These are phyloP conservation scores for Lichenostomus cassidix DNA, from an alignment of 2,113 vertebrate species.

Conservation along the genomic window DNA sequence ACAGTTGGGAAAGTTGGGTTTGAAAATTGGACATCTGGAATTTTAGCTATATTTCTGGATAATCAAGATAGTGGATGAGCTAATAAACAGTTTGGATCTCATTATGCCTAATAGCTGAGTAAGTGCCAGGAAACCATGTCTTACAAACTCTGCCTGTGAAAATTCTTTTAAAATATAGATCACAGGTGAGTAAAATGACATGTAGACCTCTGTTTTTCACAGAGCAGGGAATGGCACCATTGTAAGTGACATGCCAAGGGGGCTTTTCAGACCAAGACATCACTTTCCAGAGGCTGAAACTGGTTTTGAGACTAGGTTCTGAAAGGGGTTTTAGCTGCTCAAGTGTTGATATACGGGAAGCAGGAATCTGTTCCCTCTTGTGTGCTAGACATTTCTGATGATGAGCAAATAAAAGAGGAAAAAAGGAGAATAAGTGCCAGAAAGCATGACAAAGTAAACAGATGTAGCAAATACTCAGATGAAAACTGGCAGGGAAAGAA, in stretches of 20 bases:
- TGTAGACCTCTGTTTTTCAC: background rate
- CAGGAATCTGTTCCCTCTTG: background rate
- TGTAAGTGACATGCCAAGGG: background rate
- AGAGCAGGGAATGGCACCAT: background rate
- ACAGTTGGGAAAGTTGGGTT: constrained; percentile 34
- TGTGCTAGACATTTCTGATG: background rate
- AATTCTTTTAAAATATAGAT: background rate
- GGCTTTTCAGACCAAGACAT: background rate
- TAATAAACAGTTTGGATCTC: constrained; percentile 62
- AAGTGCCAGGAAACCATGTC: constrained; percentile 30
- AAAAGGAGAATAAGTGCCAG: background rate
- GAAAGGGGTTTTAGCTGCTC: background rate
- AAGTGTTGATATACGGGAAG: background rate
- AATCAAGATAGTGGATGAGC: constrained; percentile 47
- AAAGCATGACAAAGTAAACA: background rate
- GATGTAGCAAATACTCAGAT: background rate
- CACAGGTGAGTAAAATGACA: constrained; percentile 11
- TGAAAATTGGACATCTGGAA: constrained; percentile 57
- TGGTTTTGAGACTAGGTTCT: background rate
- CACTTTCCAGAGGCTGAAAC: background rate
- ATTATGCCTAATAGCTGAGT: constrained; percentile 15
- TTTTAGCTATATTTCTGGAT: constrained; percentile 48
- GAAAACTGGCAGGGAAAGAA: background rate
- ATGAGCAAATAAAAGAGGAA: background rate
- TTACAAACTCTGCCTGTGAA: background rate